A percentile compares a stretch with the other conserved stretches of the same genome.
These are phyloP conservation scores for Montipora capitata DNA, from an alignment of 92 coral and sea anemone species.

Conservation along the genomic window DNA sequence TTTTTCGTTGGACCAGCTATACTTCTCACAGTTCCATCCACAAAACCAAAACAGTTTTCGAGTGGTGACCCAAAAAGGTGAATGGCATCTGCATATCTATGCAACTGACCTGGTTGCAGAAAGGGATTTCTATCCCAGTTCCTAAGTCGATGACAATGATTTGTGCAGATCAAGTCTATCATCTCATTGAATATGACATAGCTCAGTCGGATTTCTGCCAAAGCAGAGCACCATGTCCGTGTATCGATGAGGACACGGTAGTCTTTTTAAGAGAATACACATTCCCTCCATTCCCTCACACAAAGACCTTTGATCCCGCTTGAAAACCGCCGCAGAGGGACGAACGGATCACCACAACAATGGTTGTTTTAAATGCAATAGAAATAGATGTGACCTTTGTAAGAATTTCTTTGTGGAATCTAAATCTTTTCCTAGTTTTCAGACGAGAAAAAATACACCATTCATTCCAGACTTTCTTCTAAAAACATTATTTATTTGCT, in stretches of 20 bases:
- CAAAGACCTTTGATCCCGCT: conserved; percentile 44
- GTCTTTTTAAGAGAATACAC: conserved; percentile 40
- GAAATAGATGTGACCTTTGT: no score
- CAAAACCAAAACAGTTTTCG: conserved; percentile 12
- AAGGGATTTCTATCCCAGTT: conserved; percentile 47
- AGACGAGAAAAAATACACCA: no score
- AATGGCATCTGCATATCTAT: conserved; percentile 6
- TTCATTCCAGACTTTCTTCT: no score
- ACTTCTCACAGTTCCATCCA: conserved; percentile 7
- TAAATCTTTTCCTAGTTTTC: no score
- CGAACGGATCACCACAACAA: no score
- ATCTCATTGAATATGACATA: conserved; percentile 51
- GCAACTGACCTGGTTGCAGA: conserved; percentile 5
- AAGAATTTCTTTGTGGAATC: no score
- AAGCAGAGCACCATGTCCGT: conserved; percentile 53
- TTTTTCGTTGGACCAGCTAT: not conserved
- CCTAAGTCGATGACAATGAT: conserved; percentile 40
- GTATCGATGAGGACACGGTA: conserved; percentile 40
- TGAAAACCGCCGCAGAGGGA: no score
- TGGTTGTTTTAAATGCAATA: no score
- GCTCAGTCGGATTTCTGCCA: conserved; percentile 55
- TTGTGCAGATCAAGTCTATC: not conserved
- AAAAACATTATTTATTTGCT: no score
- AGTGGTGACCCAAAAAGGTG: conserved; percentile 7
- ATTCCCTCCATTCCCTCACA: conserved; percentile 40